Conservation (phyloP, 2,888 invertebrate genomes). For the Andricus curvator region DNA sequence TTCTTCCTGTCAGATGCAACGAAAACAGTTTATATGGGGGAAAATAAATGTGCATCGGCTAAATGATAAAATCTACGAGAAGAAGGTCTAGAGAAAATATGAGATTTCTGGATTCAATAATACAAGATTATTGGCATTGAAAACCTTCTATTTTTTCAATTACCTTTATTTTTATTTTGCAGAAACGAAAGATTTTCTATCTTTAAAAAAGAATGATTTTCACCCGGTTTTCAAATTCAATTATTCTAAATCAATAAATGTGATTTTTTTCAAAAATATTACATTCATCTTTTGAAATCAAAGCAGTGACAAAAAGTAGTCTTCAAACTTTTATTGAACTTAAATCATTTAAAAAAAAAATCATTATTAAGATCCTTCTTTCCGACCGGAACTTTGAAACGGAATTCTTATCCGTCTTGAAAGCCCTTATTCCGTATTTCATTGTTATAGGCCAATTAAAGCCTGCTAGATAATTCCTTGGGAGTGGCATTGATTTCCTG, state of each 20-base stretch:
- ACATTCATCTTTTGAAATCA: too few relatives aligned
- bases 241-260: neutral
- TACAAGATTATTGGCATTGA: neutral
- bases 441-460: constrained; percentile 49
- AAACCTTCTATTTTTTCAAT: neutral
- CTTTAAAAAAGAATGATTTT: too few relatives aligned
- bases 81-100: neutral
- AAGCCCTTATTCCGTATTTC: constrained; percentile 45
- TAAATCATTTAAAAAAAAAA: neutral
- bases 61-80: constrained; percentile 7
- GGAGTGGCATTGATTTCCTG: constrained; percentile 67
- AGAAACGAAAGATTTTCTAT: too few relatives aligned
- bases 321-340: too few relatives aligned
- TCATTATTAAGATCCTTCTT: neutral
- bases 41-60: constrained; percentile 23
- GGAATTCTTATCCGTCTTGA: constrained; percentile 14
- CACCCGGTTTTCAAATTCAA: too few relatives aligned
- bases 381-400: neutral
- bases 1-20: constrained; percentile 17
- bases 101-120: neutral
- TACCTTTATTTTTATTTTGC: too few relatives aligned
- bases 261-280: too few relatives aligned
- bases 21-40: neutral
- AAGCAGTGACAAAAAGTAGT: too few relatives aligned
- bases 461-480: constrained; percentile 51